Percentiles rank a stretch among this genome's conserved stretches.
Evolutionary conservation across 1,140 invertebrate genomes (phyloP).

Genomic region (Procambarus clarkii): DNA sequence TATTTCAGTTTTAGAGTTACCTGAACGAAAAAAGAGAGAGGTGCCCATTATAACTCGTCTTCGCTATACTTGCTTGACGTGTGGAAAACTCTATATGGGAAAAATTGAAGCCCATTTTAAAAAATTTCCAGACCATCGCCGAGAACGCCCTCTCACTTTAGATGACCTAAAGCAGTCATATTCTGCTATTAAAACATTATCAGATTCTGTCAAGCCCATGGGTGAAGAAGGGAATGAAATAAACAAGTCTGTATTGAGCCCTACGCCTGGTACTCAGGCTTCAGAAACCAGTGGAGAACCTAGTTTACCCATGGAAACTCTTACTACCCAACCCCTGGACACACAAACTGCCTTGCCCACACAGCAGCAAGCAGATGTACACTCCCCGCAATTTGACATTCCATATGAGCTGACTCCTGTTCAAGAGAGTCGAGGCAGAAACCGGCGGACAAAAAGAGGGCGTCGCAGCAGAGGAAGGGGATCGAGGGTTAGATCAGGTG

Average conservation of each 20-base stretch:
- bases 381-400: not conserved
- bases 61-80: conserved; percentile 64
- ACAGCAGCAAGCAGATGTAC: not conserved
- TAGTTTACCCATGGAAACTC: conserved; percentile 64
- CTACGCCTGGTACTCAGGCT: conserved; percentile 64
- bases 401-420: not conserved
- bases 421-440: not conserved
- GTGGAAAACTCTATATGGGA: conserved; percentile 67
- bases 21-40: conserved; percentile 42
- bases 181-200: conserved; percentile 40
- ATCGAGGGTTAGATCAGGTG: not conserved
- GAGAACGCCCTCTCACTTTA: conserved; percentile 18
- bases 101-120: conserved; percentile 60
- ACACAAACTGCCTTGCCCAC: not conserved
- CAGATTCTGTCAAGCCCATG: conserved; percentile 2
- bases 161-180: conserved; percentile 32
- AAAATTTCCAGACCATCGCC: conserved; percentile 64
- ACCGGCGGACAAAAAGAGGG: not conserved
- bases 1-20: conserved; percentile 50
- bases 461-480: conserved; percentile 2
- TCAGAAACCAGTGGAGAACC: conserved; percentile 65
- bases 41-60: conserved; percentile 37
- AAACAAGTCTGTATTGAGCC: conserved; percentile 62
- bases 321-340: not conserved
- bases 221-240: conserved; percentile 30